Conservation (phyloP, 2,113 vertebrate genomes). For the Corythaeola cristata region DNA sequence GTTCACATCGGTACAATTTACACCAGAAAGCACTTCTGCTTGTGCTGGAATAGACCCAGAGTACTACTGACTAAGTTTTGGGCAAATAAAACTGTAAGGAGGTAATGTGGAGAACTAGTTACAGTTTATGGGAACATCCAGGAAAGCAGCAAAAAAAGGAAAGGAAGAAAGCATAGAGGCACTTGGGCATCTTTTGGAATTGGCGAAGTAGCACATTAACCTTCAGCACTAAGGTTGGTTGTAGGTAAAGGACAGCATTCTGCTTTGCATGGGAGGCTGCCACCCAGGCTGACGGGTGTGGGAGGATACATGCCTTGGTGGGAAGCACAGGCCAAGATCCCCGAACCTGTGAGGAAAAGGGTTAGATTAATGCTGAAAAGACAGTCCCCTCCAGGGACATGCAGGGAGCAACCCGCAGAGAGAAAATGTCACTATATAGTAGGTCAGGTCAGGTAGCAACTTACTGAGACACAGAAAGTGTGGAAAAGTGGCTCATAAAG, state of each 20-base stretch:
- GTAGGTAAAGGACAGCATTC: background rate
- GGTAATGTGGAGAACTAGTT: background rate
- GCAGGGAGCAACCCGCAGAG: background rate
- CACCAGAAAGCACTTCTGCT: background rate
- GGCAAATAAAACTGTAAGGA: background rate
- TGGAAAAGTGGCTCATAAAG: background rate
- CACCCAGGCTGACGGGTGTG: background rate
- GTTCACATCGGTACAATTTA: background rate
- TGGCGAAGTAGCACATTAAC: background rate
- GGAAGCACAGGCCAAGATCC: background rate
- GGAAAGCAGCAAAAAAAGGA: background rate
- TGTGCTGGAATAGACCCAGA: background rate
- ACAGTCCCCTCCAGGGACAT: background rate
- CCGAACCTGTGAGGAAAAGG: rapidly evolving
- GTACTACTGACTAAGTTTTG: background rate
- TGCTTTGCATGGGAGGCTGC: background rate
- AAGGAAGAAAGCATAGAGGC: background rate
- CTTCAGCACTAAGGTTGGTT: background rate
- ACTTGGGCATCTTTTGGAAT: background rate
- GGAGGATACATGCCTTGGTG: background rate
- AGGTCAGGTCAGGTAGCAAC: background rate
- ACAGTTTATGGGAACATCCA: background rate
- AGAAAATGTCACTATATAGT: background rate
- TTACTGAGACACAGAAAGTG: background rate
- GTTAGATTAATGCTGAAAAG: background rate